Conservation (phyloP, 2,888 invertebrate species). For the Trypoxylon attenuatum region DNA sequence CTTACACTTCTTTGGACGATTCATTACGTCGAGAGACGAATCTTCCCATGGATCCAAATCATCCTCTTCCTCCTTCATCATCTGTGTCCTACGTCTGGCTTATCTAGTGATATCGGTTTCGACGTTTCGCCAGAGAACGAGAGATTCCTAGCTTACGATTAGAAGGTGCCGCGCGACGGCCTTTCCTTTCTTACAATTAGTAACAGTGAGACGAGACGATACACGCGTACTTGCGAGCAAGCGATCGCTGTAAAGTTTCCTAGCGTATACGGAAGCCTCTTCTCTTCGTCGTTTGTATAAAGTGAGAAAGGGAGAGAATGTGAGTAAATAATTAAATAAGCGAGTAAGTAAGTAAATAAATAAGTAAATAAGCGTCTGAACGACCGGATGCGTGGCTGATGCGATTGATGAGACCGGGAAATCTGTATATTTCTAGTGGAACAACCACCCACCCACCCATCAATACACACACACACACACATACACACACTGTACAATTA, state of each 20-base stretch:
- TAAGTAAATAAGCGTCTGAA: constrained; percentile 26
- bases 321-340: constrained; percentile 14
- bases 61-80: not conserved
- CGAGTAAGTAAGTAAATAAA: constrained; percentile 12
- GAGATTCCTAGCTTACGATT: constrained; percentile 33
- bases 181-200: not conserved
- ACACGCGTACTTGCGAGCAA: not conserved
- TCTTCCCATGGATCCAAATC: constrained; percentile 1
- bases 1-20: constrained; percentile 63
- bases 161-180: constrained; percentile 28
- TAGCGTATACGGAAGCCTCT: constrained; percentile 40
- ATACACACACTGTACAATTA: not conserved
- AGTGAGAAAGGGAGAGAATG: constrained; percentile 28
- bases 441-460: constrained; percentile 44
- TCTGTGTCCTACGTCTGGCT: not conserved
- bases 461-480: not conserved
- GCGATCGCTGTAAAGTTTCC: constrained; percentile 53
- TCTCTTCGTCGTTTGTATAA: constrained; percentile 38
- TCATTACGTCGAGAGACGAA: constrained; percentile 42
- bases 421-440: constrained; percentile 73
- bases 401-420: too few species aligned
- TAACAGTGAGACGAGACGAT: not conserved
- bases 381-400: constrained; percentile 40
- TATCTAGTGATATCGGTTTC: not conserved
- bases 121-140: constrained; percentile 14